phyloP scores from a whole-genome alignment of 2,797 vertebrate genomes.

The Siniperca scherzeri region DNA sequence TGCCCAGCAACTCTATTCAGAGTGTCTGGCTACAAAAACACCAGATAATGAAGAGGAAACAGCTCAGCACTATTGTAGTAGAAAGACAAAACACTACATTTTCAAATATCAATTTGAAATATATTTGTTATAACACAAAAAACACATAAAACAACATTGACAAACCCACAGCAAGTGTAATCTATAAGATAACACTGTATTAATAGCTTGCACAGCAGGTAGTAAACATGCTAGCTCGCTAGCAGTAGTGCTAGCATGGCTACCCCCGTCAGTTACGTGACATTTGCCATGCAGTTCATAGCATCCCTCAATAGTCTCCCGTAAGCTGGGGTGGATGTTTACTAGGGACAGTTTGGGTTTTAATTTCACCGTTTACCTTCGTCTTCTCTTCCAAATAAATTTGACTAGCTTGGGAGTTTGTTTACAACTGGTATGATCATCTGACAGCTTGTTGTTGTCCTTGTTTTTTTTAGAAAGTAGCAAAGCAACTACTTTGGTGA shows the following conservation, averaged over 20 bases:
- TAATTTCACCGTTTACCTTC: too few relatives aligned
- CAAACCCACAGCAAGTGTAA: neutral
- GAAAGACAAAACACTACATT: neutral
- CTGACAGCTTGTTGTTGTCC: neutral
- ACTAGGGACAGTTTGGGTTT: neutral
- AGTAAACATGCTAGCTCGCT: neutral
- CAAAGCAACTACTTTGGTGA: neutral
- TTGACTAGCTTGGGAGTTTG: neutral
- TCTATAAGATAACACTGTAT: neutral
- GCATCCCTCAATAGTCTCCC: neutral
- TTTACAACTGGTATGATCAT: neutral
- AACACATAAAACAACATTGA: neutral
- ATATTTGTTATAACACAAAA: neutral
- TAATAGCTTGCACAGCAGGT: neutral
- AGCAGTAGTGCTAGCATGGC: neutral
- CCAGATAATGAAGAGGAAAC: neutral
- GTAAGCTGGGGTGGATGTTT: neutral
- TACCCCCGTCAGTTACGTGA: neutral
- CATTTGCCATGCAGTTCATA: neutral
- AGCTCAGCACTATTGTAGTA: neutral
- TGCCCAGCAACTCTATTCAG: neutral
- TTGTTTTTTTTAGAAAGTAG: neutral
- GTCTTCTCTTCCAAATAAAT: too few relatives aligned
- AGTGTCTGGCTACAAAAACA: neutral
- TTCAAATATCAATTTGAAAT: neutral